Evolutionary conservation across 2,888 invertebrate genomes (phyloP).

Genomic region (Sepiola atlantica): DNA sequence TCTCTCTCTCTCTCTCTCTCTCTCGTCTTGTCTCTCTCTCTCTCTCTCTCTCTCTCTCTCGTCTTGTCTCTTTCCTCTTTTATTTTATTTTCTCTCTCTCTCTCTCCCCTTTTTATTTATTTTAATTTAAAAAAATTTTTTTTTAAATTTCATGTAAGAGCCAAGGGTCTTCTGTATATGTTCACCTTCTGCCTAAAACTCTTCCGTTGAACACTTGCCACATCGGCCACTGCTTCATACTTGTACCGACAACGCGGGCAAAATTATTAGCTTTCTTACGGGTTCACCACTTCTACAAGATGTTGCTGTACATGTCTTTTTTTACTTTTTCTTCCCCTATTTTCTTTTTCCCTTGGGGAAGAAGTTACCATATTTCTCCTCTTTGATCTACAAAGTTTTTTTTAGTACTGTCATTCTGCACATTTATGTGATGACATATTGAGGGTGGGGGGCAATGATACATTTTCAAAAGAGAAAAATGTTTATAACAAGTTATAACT

Average conservation of each 20-base stretch:
- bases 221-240: not conserved
- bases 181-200: conserved; percentile 6
- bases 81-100: not conserved
- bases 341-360: too few species aligned
- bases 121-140: too few species aligned
- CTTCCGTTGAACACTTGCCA: not conserved
- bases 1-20: not conserved
- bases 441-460: too few species aligned
- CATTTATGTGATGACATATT: too few species aligned
- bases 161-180: not conserved
- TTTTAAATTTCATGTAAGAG: not conserved
- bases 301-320: not conserved
- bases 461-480: too few species aligned
- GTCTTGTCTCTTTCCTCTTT: not conserved
- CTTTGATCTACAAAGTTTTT: too few species aligned
- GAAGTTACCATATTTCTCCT: too few species aligned
- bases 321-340: not conserved
- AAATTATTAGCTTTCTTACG: not conserved
- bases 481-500: too few species aligned
- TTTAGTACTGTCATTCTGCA: too few species aligned
- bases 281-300: not conserved
- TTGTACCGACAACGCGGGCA: not conserved
- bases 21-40: not conserved
- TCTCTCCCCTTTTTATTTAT: not conserved
- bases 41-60: not conserved